Evolutionary conservation across 2,113 vertebrate genomes (phyloP), one percentile per base, ranked within the genome.

Genomic region (Vulpes ferrilata): DNA sequence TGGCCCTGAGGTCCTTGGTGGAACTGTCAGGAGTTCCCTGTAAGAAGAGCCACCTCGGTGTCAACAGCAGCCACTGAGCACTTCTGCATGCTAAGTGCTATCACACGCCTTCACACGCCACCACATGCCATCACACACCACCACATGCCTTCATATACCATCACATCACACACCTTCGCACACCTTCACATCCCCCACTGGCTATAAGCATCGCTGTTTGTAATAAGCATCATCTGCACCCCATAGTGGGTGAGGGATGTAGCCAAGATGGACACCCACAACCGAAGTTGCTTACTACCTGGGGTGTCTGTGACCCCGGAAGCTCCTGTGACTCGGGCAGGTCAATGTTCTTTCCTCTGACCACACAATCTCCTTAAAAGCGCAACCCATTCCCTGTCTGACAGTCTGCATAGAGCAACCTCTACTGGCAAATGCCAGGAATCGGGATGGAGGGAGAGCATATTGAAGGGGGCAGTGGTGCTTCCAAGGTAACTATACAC

Each of bases 291-390:
- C 27, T 53, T 27, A 11, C 25, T 27, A 17, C 74, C 48, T 30
- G 13, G 74, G 74, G 13, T 27, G 25, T 13, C 74, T 76, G 55
- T 13, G 32, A 35, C 79, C 55, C 20, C 2, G 6, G 8, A 30
- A 15, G 30, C 13, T 7, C 65, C 55, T 23, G 57, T 92, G 43
- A 81, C 60, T 51, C 1, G 0, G 55, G 80, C 76, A 88, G 0
- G n/a, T 86, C 0, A 0, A 38, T 27, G 27, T 51, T 5, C 2
- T 7, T n/a, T 60, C 2, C 65, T 25, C 71, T 43, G 0, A 3
- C 27, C 62, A 1, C 6, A n/a, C 43, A 65, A 15, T 38, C 7
- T 43, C 5, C 78, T 78, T n/a, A 10, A 81, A 11, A 5, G 88
- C 10, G 4, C 0, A 0, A 15, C 25, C 43, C 22, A 4, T 43